These are phyloP conservation scores for Ardeotis arabs DNA, from an alignment of 2,113 vertebrate species.

Conservation along the genomic window DNA sequence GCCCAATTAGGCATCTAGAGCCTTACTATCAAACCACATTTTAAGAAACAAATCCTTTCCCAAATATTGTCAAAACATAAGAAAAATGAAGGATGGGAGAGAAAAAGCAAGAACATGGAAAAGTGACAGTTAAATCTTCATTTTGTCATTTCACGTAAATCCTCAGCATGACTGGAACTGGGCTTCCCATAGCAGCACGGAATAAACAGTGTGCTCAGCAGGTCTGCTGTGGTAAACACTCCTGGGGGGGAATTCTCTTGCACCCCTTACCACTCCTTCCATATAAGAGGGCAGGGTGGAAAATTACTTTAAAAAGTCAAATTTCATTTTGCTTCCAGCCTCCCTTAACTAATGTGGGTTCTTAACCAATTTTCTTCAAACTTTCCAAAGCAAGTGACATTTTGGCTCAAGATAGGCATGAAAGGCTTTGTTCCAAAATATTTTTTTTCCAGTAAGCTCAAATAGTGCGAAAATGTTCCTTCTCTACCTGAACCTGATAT, in stretches of 20 bases:
- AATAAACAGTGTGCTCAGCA: background rate
- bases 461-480: background rate
- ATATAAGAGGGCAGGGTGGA: background rate
- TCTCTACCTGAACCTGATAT: background rate
- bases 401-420: background rate
- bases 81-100: background rate
- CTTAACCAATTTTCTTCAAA: constrained; percentile 15
- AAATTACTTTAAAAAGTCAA: constrained; percentile 26
- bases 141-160: background rate
- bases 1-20: background rate
- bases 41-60: background rate
- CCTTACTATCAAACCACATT: background rate
- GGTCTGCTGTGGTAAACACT: background rate
- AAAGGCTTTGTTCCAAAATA: background rate
- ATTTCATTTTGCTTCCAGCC: background rate
- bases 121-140: background rate
- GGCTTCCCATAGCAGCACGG: background rate
- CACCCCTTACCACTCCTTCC: background rate
- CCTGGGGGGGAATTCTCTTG: background rate
- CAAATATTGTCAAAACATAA: background rate
- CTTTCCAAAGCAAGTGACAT: constrained; percentile 31
- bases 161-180: background rate
- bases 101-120: background rate
- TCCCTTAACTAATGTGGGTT: background rate
- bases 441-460: background rate